Base-by-base conservation (phyloP, 2,797 vertebrate genomes). In the Alosa sapidissima region DNA sequence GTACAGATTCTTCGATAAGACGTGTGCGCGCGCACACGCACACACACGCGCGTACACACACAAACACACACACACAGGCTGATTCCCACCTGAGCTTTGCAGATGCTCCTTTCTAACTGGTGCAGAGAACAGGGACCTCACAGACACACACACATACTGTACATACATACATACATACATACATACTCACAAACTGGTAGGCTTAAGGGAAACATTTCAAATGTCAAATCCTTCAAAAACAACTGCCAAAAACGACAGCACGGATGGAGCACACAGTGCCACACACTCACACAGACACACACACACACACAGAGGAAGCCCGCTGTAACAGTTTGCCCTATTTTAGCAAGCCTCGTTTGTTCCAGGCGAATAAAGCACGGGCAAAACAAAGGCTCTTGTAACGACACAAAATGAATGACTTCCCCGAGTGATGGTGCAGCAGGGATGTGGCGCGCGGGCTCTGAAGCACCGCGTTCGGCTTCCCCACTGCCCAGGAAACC, bases 391-490 rank as follows among this genome's bases (percentile, higher is more conserved):
- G 87, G 87, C 87, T 83, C 86, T 86, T 88, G 88, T 87, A 89
- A 89, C 81, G 51, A 91, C 85, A 88, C 91, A 88, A 92, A 93
- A 90, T 91, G 91, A 93, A 95, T 94, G 92, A 91, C 89, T 88
- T 88, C 90, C 81, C 88, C 86, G 88, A 90, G 90, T 90, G 89
- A 89, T 92, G 89, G 88, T 91, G 48, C 92, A 91, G 91, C 91
- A 90, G 91, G 92, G 14, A 45, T 75, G 68, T 75, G 68, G 36
- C 14, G 7, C 13, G 68, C 5, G 41, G 36, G 28, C 49, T 54
- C 83, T 78, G 68, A 10, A 41, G 65, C 81, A 84, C 21, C 4
- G 58, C 28, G 68, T 81, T 81, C 82, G 82, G 85, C 83, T 47
- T 84, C 24, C 24, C 21, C 8, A 36, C 68, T 45, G 68, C 5